Evolutionary conservation across 1,140 invertebrate genomes (phyloP), one percentile per base, ranked within the genome.

Genomic region (Drosophila punjabiensis): DNA sequence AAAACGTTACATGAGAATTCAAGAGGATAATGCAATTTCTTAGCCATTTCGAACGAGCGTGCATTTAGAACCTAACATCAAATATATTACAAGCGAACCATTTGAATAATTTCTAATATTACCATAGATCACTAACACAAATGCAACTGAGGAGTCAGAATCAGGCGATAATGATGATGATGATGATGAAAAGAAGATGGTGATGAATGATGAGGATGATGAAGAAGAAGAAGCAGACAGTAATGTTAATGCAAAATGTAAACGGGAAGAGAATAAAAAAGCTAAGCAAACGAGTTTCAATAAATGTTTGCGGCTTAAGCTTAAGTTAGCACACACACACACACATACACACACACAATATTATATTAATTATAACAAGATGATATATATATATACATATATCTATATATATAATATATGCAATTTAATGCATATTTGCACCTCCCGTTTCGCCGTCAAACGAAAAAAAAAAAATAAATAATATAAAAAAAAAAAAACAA

Each of bases 31-130:
- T 65, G 70, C 78, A 85, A 75, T 76, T 88, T 87, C 84, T 86
- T 88, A 87, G 85, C 85, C 86, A 90, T 90, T 90, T 89, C 71
- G 82, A 89, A 85, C 66, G 76, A 82, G 85, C 75, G 86, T 85
- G 85, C 85, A 88, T 88, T 88, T 88, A 88, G 52, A 85, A 76
- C 67, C 70, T 53, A 73, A 68, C 74, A 78, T 69, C 47, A 70
- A 52, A 64, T 35, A 71, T 59, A 66, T 76, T 50, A 52, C 56
- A 59, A 76, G 64, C 63, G 56, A 62, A 59, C 45, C 65, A 79
- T 79, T 70, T 79, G 30, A 63, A 45, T 63, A 48, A 55, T 76
- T 77, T 74, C 14, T 43, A 73, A 60, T 60, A 76, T 55, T 59
- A 63, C 48, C 37, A 43, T 55, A 56, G 41, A 66, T 73, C 62